Percentiles rank a stretch among this genome's conserved stretches.
phyloP scores from a whole-genome alignment of 2,888 invertebrate species.

The Cataglyphis altisquamis region DNA sequence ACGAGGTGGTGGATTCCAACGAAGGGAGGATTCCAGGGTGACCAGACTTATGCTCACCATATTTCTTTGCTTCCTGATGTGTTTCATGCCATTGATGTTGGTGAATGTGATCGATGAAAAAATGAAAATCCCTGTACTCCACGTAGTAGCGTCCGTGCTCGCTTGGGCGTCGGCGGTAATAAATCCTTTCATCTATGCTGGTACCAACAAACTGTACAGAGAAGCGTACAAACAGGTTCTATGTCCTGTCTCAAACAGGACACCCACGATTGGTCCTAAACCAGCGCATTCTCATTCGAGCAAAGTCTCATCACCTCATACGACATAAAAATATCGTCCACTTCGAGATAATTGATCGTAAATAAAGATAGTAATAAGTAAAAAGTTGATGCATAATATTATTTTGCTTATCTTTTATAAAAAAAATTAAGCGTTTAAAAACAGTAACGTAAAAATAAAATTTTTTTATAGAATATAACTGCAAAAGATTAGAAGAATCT shows the following conservation, averaged over 20 bases:
- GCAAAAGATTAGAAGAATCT: not conserved
- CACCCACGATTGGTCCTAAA: constrained; percentile 72
- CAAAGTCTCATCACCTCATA: constrained; percentile 81
- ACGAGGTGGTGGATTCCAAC: constrained; percentile 86
- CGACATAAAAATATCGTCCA: constrained; percentile 42
- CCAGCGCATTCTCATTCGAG: constrained; percentile 82
- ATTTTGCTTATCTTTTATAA: not conserved
- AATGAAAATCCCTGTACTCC: constrained; percentile 91
- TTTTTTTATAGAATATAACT: constrained; percentile 25
- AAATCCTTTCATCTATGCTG: constrained; percentile 96
- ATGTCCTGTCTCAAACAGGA: constrained; percentile 76
- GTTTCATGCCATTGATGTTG: constrained; percentile 95
- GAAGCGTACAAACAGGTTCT: constrained; percentile 84
- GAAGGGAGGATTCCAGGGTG: constrained; percentile 92
- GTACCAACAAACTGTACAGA: constrained; percentile 94
- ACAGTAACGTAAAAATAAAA: not conserved
- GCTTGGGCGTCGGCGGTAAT: constrained; percentile 97
- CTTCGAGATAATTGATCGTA: not conserved
- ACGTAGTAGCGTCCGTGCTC: constrained; percentile 94
- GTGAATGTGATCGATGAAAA: constrained; percentile 95
- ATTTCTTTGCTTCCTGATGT: constrained; percentile 94
- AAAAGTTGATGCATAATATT: not conserved
- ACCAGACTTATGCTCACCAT: constrained; percentile 95
- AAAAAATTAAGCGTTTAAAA: not conserved
- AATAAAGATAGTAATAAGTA: not conserved